phyloP scores from a whole-genome alignment of 2,888 invertebrate genomes.

The Caenorhabditis parvicauda region DNA sequence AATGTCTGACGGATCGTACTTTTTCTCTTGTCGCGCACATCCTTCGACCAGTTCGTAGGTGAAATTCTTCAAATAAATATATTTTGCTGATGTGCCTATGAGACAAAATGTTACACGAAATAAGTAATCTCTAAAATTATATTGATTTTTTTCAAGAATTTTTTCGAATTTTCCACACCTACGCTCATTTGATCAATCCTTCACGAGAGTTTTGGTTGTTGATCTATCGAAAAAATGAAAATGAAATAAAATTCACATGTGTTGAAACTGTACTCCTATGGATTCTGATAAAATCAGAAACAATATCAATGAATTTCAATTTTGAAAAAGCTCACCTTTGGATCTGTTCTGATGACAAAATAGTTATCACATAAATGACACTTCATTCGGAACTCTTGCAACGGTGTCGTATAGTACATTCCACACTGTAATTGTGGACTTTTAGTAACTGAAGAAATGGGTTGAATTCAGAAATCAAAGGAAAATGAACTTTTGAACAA shows the following conservation, averaged over 20 bases:
- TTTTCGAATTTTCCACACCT: no score
- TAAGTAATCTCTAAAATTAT: no score
- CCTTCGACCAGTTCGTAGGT: slow-evolving; percentile 94
- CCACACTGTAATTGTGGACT: slow-evolving; percentile 70
- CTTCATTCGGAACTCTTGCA: slow-evolving; percentile 98
- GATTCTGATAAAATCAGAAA: background rate
- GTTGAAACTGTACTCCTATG: background rate
- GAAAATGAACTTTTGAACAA: background rate
- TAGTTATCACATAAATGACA: slow-evolving; percentile 96
- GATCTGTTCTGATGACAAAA: slow-evolving; percentile 96
- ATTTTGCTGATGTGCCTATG: background rate
- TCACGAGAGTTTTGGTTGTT: background rate
- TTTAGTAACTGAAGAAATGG: no score
- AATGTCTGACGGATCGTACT: slow-evolving; percentile 95
- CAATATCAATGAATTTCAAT: no score
- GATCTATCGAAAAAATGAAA: background rate
- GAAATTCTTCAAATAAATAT: slow-evolving; percentile 74
- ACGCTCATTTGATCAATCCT: background rate
- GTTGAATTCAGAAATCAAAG: background rate
- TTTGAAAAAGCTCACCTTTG: slow-evolving; percentile 80
- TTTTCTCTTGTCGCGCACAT: slow-evolving; percentile 89
- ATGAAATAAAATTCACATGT: background rate
- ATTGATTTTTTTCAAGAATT: no score
- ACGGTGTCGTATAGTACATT: slow-evolving; percentile 95
- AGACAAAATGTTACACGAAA: no score